These are phyloP conservation scores for Indicator indicator DNA, from an alignment of 2,113 vertebrate species.

Conservation along the genomic window DNA sequence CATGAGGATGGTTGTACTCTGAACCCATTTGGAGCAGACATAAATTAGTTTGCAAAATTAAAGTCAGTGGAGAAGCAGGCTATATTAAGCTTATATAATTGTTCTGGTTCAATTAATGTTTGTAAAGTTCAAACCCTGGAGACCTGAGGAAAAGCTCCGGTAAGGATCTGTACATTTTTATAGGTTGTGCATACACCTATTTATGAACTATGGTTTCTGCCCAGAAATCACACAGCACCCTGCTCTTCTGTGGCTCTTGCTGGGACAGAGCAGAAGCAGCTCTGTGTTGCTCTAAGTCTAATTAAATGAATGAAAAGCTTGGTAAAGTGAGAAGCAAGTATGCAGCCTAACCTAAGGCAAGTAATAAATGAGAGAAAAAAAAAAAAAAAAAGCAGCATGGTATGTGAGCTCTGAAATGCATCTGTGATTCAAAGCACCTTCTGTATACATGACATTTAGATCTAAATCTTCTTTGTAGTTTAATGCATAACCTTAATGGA, in stretches of 20 bases:
- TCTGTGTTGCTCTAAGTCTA: background rate
- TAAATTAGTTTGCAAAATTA: slow-evolving; percentile 23
- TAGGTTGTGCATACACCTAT: background rate
- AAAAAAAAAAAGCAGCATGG: background rate
- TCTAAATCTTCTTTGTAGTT: background rate
- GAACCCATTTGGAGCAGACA: slow-evolving; percentile 2
- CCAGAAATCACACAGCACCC: background rate
- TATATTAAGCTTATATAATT: background rate
- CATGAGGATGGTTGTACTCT: background rate
- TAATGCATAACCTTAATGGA: background rate
- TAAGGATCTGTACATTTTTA: background rate
- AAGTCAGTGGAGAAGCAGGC: background rate
- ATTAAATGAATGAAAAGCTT: background rate
- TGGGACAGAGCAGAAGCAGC: background rate
- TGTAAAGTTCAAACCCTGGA: background rate
- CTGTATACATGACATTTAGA: background rate
- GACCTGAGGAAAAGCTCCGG: background rate
- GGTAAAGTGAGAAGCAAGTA: background rate
- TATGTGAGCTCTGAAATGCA: background rate
- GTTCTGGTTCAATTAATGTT: slow-evolving; percentile 8
- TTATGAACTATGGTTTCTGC: background rate
- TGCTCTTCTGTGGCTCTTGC: background rate
- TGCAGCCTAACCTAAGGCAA: background rate
- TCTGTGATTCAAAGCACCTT: background rate
- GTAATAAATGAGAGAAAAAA: background rate